Base-by-base conservation (phyloP, 2,797 vertebrate genomes). In the Dicrostonyx torquatus region DNA sequence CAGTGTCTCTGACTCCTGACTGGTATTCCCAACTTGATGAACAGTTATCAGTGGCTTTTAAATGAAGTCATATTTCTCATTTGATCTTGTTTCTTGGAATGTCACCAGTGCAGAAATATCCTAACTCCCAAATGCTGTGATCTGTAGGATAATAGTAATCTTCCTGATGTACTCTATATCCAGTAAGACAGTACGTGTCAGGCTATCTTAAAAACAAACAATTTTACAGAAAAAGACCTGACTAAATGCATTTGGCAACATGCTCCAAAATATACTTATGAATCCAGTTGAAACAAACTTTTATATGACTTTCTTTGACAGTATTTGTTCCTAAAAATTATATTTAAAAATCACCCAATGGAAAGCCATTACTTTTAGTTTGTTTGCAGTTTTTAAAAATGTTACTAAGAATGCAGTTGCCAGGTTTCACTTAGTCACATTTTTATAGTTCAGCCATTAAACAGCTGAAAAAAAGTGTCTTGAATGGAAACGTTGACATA, bases 401-500 rank as follows among this genome's bases (percentile, higher is more conserved):
- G 40, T 97, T 97, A 97, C 93, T 98, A 97, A 97, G 97, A 98
- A 98, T 90, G 82, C 73, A 90, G 94, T 97, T 98, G 98, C 98
- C 98, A 98, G 97, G 97, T 98, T 98, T 98, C 97, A 70, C 96
- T 97, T 98, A 98, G 97, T 98, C 98, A 96, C 96, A 87, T 97
- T 98, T 98, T 98, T 98, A 98, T 97, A 96, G 95, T 95, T 83
- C 4, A 91, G 94, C 97, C 97, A 97, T 98, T 98, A 98, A 98
- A 97, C 95, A 97, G 96, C 97, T 88, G 29, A 97, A 98, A 97
- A 97, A 94, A 96, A 95, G 96, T 94, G 91, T 97, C 94, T 98
- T 98, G 97, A 98, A 97, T 98, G 98, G 98, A 98, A 98, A 98
- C 97, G 97, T 96, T 98, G 98, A 98, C 98, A 98, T 96, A 97